Base-by-base conservation (phyloP, 2,113 vertebrate genomes). In the Rhombomys opimus region DNA sequence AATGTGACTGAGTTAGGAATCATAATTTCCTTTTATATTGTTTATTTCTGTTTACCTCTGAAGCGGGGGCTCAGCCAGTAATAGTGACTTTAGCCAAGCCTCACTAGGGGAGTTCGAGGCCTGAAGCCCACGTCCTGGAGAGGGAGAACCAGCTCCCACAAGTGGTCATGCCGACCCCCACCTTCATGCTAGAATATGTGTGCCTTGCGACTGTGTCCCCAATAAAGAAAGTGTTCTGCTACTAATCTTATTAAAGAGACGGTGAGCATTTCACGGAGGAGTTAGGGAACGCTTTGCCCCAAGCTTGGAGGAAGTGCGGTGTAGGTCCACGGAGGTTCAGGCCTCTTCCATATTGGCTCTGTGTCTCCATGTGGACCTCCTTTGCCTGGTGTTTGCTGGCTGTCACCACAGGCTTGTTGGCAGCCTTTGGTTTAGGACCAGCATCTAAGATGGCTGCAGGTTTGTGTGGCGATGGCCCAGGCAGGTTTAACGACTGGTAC, bases 21-120 rank as follows among this genome's bases (percentile, higher is more conserved):
- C 50, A 68, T 38, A 57, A 27, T 87, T 93, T 70, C 22, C 9
- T 8, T 46, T 70, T 41, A 4, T 91, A 32, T 92, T 88, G 35
- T 73, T 94, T 96, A 77, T 88, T 91, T 90, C 13, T 88, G 52
- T 41, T 76, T 68, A 90, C 75, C 86, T 38, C 59, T 67, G 84
- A 5, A 25, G 22, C 13, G 63, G 50, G 32, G 61, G 41, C 82
- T 50, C 61, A 67, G 61, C 38, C 15, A 6, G 38, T 3, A 22
- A 86, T 67, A 38, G 61, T 18, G 38, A 65, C 50, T 50, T 61
- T 27, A 30, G 30, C 41, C 84, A 67, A 67, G 41, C 82, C 41
- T 50, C 27, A 50, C 8, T 65, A 22, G 9, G 30, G 32, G 25
- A 50, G 82, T 86, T 67, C 38, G 4, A 86, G 61, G 18, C 61